Base-by-base conservation (phyloP, 1,140 invertebrate genomes). In the Brachionus rotundiformis region DNA sequence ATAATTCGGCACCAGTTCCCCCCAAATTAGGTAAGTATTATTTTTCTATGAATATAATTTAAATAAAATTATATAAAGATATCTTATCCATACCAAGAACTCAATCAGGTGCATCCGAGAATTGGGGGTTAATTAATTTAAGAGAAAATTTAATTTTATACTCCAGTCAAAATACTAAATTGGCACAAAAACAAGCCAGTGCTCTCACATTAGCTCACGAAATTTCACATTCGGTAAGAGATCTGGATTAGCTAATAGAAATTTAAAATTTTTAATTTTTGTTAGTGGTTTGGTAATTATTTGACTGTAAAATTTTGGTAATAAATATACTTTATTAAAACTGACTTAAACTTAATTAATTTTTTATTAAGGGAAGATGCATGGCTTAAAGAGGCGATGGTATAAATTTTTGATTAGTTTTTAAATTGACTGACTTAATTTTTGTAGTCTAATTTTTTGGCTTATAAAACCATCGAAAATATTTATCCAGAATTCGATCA, bases 401-500 rank as follows among this genome's bases (percentile, higher is more conserved):
- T 71, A 71, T n/a, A 13, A 36, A 39, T 19, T 36, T 71, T n/a
- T 68, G 3, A 31, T n/a, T n/a, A n/a, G 5, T 36, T 13, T 19
- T 68, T 19, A 36, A 68, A 36, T 0, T 33, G 16, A n/a, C 8
- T 33, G n/a, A 29, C n/a, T 33, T 33, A 16, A 13, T 36, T 29
- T 0, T 6, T 39, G 1, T 16, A 71, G 31, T 71, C 49, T 10
- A 80, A 39, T 44, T 80, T 19, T 39, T 44, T 89, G 23, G 85
- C 87, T 54, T 85, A 86, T 54, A 75, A 84, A 8, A 85, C 83
- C 8, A 4, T 86, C 5, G 83, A 87, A n/a, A 86, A 93, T 89
- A 91, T 94, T 0, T 92, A 93, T 84, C 93, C 92, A 36, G 90
- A 92, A 6, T 95, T 93, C 93, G 92, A 92, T 84, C 90, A 93